Percentiles rank a stretch among this genome's conserved stretches.
Evolutionary conservation across 53 echinoderm and acorn worm species (phyloP).

Genomic region (Holothuria leucospilota): DNA sequence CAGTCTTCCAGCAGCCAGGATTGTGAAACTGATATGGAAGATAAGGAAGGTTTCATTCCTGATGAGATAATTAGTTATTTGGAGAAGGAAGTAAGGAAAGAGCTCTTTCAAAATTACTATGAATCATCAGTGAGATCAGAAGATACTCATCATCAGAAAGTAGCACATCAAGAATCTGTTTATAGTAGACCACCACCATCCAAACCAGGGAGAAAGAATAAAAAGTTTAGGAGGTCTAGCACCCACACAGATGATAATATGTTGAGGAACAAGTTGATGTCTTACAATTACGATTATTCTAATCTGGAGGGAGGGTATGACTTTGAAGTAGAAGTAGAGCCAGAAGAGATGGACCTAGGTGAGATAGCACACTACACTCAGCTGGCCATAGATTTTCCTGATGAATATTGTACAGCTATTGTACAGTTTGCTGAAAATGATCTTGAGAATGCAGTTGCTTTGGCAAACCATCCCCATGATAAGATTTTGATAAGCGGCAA

Average conservation of each 20-base stretch:
- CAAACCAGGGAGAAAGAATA: not conserved
- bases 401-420: not conserved
- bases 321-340: not conserved
- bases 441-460: not conserved
- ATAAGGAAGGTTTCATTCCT: too few species aligned
- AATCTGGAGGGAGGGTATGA: slow-evolving; percentile 10
- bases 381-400: not conserved
- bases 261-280: too few species aligned
- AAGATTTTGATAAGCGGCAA: not conserved
- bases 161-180: not conserved
- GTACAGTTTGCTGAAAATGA: not conserved
- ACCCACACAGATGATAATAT: not conserved
- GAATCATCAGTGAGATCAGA: not conserved
- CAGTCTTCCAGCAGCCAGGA: too few species aligned
- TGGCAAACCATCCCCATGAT: not conserved
- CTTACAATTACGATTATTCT: not conserved
- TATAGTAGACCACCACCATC: not conserved
- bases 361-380: not conserved
- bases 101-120: too few species aligned
- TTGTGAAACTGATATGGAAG: too few species aligned
- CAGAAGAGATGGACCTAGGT: not conserved
- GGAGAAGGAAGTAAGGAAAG: too few species aligned
- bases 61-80: too few species aligned
- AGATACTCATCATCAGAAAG: not conserved
- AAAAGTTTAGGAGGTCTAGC: not conserved